These are phyloP conservation scores for Agriotes lineatus DNA, from an alignment of 2,888 invertebrate species.

Conservation along the genomic window DNA sequence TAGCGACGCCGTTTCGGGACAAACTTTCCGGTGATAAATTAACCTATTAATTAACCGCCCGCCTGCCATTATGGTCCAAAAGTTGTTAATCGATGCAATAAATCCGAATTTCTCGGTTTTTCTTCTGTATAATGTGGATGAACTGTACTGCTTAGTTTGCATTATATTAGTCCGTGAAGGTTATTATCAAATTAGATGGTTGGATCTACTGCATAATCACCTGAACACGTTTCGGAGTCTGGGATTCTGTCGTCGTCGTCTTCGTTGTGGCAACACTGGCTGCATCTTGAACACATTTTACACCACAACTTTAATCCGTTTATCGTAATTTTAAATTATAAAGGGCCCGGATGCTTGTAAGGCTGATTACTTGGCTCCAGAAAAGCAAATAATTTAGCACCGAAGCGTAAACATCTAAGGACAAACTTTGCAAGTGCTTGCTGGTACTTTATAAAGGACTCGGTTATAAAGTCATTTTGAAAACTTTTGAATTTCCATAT, in stretches of 20 bases:
- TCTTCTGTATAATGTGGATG: background rate
- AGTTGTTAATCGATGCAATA: conserved; percentile 18
- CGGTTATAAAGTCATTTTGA: background rate
- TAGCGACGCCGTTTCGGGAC: conserved; percentile 22
- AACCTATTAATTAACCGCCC: conserved; percentile 19
- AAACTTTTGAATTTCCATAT: too few relatives aligned
- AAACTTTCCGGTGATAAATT: conserved; percentile 34
- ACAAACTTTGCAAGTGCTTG: conserved; percentile 1
- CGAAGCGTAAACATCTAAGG: background rate
- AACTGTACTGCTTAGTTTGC: background rate
- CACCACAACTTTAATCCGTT: conserved; percentile 16
- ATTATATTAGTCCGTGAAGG: too few relatives aligned
- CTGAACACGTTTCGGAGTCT: conserved; percentile 64
- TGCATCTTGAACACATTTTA: conserved; percentile 65
- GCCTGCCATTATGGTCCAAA: conserved; percentile 11
- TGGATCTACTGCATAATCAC: too few relatives aligned
- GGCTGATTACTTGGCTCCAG: background rate
- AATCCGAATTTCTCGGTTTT: background rate
- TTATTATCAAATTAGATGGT: too few relatives aligned
- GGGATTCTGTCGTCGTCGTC: conserved; percentile 62
- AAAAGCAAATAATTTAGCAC: background rate
- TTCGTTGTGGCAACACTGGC: conserved; percentile 62
- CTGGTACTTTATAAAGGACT: background rate
- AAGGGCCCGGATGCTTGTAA: background rate
- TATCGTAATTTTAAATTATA: background rate